Percentiles rank a stretch among this genome's conserved stretches.
Evolutionary conservation across 2,888 invertebrate species (phyloP).

Genomic region (Aspidiotus destructor): DNA sequence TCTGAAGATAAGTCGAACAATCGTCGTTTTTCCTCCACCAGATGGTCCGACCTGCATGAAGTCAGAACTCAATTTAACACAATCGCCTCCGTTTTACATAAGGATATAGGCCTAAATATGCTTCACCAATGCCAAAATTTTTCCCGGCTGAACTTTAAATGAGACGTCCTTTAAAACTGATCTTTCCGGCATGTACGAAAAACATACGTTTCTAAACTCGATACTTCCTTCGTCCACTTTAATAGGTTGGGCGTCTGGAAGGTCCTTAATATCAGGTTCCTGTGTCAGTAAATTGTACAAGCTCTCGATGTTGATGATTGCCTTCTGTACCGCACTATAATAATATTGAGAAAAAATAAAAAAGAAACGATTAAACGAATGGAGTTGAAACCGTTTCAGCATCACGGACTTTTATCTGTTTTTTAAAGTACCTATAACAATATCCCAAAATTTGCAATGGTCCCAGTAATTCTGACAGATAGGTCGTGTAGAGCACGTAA

Average conservation of each 20-base stretch:
- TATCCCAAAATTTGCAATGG: conserved; percentile 98
- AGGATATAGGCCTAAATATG: background rate
- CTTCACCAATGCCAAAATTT: conserved; percentile 67
- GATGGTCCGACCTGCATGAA: conserved; percentile 65
- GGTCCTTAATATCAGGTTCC: conserved; percentile 47
- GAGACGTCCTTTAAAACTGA: conserved; percentile 65
- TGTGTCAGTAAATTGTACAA: no score
- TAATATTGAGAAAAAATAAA: no score
- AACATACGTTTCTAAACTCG: conserved; percentile 81
- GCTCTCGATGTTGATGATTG: no score
- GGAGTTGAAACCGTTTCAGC: no score
- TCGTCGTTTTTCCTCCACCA: conserved; percentile 90
- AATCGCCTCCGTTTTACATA: background rate
- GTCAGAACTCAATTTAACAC: background rate
- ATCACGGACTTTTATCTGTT: no score
- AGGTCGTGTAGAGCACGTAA: conserved; percentile 90
- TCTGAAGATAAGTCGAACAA: conserved; percentile 85
- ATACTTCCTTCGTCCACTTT: conserved; percentile 60
- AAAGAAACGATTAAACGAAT: no score
- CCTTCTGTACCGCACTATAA: no score
- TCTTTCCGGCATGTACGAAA: conserved; percentile 74
- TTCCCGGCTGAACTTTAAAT: conserved; percentile 70
- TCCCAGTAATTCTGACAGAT: conserved; percentile 86
- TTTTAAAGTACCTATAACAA: conserved; percentile 68
- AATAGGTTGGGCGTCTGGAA: conserved; percentile 64